These are phyloP conservation scores for Agriopis marginaria DNA, from an alignment of 2,888 invertebrate species.

Conservation along the genomic window DNA sequence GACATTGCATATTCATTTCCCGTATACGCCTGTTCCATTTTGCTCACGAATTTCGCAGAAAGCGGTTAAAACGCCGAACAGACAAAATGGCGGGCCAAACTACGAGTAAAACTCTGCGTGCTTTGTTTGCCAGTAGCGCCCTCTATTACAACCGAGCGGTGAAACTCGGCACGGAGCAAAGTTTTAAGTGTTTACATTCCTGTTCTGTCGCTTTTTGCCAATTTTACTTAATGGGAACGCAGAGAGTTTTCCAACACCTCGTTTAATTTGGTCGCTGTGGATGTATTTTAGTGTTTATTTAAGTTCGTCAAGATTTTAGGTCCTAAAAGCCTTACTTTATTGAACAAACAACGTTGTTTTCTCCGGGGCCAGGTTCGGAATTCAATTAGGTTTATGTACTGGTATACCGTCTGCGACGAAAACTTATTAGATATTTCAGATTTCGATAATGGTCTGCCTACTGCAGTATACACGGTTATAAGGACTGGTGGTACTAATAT, in stretches of 20 bases:
- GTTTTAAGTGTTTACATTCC: slow-evolving; percentile 85
- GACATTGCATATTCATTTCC: slow-evolving; percentile 79
- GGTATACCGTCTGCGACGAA: slow-evolving; percentile 27
- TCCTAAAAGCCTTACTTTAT: slow-evolving; percentile 51
- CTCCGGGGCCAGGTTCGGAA: slow-evolving; percentile 29
- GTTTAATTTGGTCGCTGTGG: slow-evolving; percentile 72
- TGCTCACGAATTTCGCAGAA: slow-evolving; percentile 66
- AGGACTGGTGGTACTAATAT: not conserved
- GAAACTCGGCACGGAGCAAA: slow-evolving; percentile 72
- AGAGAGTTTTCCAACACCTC: slow-evolving; percentile 73
- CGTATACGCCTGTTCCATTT: slow-evolving; percentile 69
- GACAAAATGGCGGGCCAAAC: slow-evolving; percentile 71
- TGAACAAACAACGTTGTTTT: slow-evolving; percentile 48
- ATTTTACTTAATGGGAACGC: slow-evolving; percentile 79
- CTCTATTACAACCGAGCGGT: slow-evolving; percentile 71
- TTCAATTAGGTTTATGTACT: slow-evolving; percentile 31
- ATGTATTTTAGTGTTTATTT: slow-evolving; percentile 73
- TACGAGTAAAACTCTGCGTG: slow-evolving; percentile 65
- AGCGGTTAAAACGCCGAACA: slow-evolving; percentile 73
- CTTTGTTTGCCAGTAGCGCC: slow-evolving; percentile 80
- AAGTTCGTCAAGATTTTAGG: slow-evolving; percentile 63
- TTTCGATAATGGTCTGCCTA: slow-evolving; percentile 15
- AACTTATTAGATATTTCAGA: slow-evolving; percentile 21
- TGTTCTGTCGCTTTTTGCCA: slow-evolving; percentile 83
- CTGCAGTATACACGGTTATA: not conserved